Evolutionary conservation across 2,113 vertebrate species (phyloP).

Genomic region (Thermophis baileyi): DNA sequence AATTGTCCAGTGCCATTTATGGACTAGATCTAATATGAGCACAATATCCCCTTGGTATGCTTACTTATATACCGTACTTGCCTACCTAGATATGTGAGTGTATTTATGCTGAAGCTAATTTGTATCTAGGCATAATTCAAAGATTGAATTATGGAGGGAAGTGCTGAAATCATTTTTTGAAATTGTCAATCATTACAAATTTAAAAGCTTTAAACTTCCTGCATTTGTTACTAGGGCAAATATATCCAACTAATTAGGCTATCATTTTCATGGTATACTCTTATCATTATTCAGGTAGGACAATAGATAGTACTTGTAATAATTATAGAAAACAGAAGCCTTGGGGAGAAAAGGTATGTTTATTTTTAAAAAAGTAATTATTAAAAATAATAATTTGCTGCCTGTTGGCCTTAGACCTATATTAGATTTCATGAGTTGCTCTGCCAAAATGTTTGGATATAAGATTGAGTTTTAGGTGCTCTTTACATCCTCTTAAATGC

Average conservation of each 20-base stretch:
- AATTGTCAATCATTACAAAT: not conserved
- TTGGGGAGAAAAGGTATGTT: not conserved
- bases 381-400: not conserved
- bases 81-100: constrained; percentile 19
- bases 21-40: not conserved
- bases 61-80: not conserved
- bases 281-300: not conserved
- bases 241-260: not conserved
- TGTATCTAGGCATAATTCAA: constrained; percentile 22
- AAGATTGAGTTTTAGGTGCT: not conserved
- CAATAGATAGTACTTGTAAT: not conserved
- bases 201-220: not conserved
- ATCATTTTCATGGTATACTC: not conserved
- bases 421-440: not conserved
- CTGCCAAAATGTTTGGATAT: not conserved
- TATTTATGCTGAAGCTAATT: constrained; percentile 19
- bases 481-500: not conserved
- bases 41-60: not conserved
- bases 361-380: not conserved
- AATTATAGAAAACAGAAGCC: not conserved
- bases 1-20: not conserved
- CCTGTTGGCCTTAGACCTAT: not conserved
- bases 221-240: not conserved
- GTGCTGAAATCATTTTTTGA: not conserved
- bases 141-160: not conserved